Conservation (phyloP, 2,797 vertebrate genomes). For the Meriones psammophilus region DNA sequence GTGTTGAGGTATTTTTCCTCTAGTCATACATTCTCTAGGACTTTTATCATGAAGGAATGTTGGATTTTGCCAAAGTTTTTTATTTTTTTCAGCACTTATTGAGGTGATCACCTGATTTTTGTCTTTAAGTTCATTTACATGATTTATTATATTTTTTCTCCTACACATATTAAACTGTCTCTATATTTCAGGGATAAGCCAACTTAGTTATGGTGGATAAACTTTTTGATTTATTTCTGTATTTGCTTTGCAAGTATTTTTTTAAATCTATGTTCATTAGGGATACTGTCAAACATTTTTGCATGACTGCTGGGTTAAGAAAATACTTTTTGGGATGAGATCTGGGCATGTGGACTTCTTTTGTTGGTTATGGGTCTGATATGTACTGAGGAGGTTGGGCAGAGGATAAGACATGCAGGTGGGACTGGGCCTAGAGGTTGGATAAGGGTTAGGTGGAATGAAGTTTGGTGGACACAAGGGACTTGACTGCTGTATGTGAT, state of each 20-base stretch:
- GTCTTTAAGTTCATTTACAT: background rate
- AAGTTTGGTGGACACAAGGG: background rate
- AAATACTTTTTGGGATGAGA: background rate
- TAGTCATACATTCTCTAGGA: background rate
- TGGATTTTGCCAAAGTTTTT: too few relatives aligned
- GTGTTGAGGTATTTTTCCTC: background rate
- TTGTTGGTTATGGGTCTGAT: background rate
- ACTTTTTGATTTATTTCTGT: background rate
- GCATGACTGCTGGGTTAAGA: background rate
- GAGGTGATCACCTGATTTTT: too few relatives aligned
- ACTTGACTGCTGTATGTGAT: background rate
- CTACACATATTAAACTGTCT: background rate
- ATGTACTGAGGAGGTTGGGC: background rate
- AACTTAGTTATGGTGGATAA: background rate
- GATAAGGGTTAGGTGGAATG: background rate
- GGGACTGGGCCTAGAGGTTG: background rate
- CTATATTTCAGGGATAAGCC: background rate
- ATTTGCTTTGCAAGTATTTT: background rate
- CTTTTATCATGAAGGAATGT: too few relatives aligned
- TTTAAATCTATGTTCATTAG: background rate
- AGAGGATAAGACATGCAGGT: background rate
- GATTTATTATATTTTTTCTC: background rate
- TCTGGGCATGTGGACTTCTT: background rate
- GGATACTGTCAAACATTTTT: background rate
- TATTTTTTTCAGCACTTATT: too few relatives aligned